phyloP scores from a whole-genome alignment of 2,113 vertebrate species.

The Ctenodactylus gundi region DNA sequence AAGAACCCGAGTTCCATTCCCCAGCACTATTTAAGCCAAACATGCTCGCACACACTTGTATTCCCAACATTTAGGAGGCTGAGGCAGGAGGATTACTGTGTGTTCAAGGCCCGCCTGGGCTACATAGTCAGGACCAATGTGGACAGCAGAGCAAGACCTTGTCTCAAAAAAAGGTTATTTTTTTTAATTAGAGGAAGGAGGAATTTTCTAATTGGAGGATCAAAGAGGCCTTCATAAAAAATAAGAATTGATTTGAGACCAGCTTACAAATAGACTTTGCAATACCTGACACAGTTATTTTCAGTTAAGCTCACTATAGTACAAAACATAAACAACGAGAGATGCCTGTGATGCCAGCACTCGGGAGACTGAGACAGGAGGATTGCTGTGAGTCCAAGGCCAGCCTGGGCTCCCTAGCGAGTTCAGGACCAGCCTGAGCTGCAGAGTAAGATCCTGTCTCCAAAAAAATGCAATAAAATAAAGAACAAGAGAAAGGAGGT shows the following conservation, averaged over 20 bases:
- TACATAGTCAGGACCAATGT: background rate
- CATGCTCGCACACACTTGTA: background rate
- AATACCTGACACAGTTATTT: background rate
- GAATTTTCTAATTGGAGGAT: background rate
- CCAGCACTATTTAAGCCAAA: no score
- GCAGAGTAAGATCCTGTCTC: no score
- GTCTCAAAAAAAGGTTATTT: background rate
- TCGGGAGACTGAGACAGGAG: no score
- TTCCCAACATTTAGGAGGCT: background rate
- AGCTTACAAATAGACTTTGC: background rate
- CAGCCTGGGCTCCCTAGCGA: no score
- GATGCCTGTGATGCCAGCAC: no score
- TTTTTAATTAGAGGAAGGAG: background rate
- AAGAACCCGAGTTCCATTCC: no score
- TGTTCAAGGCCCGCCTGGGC: background rate
- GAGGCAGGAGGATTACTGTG: background rate
- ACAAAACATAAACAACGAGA: slow-evolving; percentile 35
- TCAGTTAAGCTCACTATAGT: background rate
- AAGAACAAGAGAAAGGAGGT: background rate
- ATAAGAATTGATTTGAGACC: background rate
- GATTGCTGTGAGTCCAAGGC: no score
- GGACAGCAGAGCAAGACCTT: background rate
- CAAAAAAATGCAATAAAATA: no score
- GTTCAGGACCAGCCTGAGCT: no score
- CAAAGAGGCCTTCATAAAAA: background rate